phyloP scores from a whole-genome alignment of 2,797 vertebrate species.

The Atherinosoma microstoma region DNA sequence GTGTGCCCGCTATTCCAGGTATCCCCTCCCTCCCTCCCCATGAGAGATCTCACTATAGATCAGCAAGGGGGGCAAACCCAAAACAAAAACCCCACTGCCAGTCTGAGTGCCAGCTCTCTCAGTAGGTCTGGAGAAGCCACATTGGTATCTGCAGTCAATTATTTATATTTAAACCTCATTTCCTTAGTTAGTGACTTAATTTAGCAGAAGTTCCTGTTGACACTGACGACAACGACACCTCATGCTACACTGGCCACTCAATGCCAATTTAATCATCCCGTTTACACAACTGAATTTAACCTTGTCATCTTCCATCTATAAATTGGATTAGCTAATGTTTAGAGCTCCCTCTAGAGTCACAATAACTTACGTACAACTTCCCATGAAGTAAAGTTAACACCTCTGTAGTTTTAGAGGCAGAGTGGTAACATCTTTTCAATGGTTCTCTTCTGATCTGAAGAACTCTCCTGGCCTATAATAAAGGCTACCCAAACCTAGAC shows the following conservation, averaged over 20 bases:
- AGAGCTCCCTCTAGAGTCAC: constrained; percentile 21
- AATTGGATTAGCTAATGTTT: neutral
- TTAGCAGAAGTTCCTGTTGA: neutral
- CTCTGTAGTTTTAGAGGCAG: too few species aligned
- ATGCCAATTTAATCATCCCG: neutral
- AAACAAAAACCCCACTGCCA: constrained; percentile 14
- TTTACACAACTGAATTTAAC: neutral
- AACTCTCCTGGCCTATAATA: too few species aligned
- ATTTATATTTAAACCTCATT: constrained; percentile 5
- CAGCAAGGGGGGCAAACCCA: neutral
- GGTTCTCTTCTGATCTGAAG: too few species aligned
- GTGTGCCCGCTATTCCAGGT: constrained; percentile 54
- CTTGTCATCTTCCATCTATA: neutral
- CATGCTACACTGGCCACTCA: neutral
- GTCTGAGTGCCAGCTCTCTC: neutral
- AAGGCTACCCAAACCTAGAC: too few species aligned
- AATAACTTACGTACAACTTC: neutral
- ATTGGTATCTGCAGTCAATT: constrained; percentile 13
- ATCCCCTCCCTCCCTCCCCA: neutral
- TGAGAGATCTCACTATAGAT: too few species aligned
- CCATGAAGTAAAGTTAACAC: too few species aligned
- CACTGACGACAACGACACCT: too few species aligned
- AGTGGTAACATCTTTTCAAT: too few species aligned
- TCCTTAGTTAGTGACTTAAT: neutral
- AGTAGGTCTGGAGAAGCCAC: neutral